Conservation (phyloP, 37 sponge, comb jelly and placozoan species). For the Haliclona indistincta region DNA sequence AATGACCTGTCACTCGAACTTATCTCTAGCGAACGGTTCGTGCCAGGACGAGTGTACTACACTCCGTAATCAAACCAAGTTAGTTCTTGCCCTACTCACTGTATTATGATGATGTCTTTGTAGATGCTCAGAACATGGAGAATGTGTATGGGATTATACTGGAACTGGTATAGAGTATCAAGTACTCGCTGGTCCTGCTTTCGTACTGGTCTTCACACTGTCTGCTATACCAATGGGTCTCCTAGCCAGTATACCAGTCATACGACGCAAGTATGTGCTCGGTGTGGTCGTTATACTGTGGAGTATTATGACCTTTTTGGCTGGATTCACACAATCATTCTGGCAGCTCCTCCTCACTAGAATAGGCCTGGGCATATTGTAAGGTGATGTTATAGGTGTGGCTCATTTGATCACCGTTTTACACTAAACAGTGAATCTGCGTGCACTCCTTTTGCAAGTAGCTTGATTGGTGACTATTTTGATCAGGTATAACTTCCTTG, state of each 20-base stretch:
- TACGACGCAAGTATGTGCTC: conserved; percentile 45
- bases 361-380: no score
- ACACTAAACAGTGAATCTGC: no score
- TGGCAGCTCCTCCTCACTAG: conserved; percentile 69
- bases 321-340: conserved; percentile 59
- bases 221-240: conserved; percentile 67
- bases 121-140: conserved; percentile 1
- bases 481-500: no score
- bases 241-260: conserved; percentile 33
- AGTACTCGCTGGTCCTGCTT: conserved; percentile 74
- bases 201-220: conserved; percentile 69
- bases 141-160: conserved; percentile 55
- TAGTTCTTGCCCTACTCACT: neutral
- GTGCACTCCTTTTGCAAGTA: no score
- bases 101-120: neutral
- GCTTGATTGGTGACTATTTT: no score
- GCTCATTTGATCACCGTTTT: no score
- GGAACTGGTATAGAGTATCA: conserved; percentile 60
- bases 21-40: neutral
- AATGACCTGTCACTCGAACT: conserved; percentile 35
- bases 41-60: neutral
- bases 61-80: neutral
- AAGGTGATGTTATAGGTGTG: no score
- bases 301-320: conserved; percentile 64
- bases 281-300: conserved; percentile 51